These are phyloP conservation scores for Gymnopithys bicolor DNA, from an alignment of 2,797 vertebrate species.

Conservation along the genomic window DNA sequence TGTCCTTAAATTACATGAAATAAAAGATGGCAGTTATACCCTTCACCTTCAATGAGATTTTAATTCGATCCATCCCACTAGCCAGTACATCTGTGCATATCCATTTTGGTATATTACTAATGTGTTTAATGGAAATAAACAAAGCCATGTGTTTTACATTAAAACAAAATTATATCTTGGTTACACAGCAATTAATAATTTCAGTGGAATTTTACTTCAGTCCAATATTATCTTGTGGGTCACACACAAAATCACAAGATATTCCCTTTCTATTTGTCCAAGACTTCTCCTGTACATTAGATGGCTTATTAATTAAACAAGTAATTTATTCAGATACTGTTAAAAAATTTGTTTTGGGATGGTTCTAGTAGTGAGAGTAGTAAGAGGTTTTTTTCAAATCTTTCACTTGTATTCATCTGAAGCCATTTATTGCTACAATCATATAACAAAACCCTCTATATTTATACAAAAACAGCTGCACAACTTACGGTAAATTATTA, in stretches of 20 bases:
- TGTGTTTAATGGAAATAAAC: constrained; percentile 41
- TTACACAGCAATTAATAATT: constrained; percentile 26
- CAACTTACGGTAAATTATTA: neutral
- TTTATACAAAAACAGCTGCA: neutral
- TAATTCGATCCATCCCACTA: constrained; percentile 35
- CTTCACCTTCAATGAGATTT: constrained; percentile 49
- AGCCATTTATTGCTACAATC: neutral
- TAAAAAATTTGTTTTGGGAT: neutral
- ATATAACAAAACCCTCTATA: neutral
- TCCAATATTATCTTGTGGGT: neutral
- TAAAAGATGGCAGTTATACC: constrained; percentile 42
- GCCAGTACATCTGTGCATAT: constrained; percentile 8
- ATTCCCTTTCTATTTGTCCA: neutral
- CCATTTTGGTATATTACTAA: constrained; percentile 26
- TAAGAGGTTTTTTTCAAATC: neutral
- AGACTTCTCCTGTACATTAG: neutral
- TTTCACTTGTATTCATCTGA: neutral
- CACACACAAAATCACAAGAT: constrained; percentile 27
- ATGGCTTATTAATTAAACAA: constrained; percentile 8
- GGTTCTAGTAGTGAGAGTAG: constrained; percentile 7
- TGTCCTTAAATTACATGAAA: constrained; percentile 25
- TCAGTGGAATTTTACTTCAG: constrained; percentile 53
- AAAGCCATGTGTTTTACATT: constrained; percentile 54
- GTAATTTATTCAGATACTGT: constrained; percentile 6
- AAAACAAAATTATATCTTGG: constrained; percentile 14